Evolutionary conservation across 2,888 invertebrate species (phyloP), one percentile per base, ranked within the genome.

Genomic region (Panzeria rudis): DNA sequence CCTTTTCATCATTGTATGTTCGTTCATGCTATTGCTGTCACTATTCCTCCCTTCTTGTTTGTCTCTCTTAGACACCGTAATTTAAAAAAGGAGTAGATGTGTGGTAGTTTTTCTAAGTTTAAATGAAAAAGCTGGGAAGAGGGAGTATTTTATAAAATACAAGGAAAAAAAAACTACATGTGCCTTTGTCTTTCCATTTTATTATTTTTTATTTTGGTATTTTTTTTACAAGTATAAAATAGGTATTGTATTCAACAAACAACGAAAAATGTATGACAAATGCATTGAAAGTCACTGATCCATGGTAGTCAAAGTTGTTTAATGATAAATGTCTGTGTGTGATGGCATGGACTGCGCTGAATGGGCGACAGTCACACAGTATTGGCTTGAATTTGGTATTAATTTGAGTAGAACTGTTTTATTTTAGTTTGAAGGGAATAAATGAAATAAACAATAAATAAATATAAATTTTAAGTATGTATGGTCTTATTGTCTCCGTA

Each of bases 221-320:
- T 29, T 6, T n/a, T 15, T 29, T 1, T 29, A 50, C 76, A 35
- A 56, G 54, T 47, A 52, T 52, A 41, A 5, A 73, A 50, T 20
- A 17, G 7, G 50, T 61, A 50, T 56, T 32, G 32, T 15, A 56
- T 56, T 15, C 6, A 68, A 59, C 8, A 50, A 50, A 66, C 32
- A 75, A 64, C 66, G 41, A 38, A 56, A 77, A 80, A 61, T 82
- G 38, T 85, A 85, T 85, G 85, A 85, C 85, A 85, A 85, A 85
- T 79, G 71, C 75, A 75, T 81, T 84, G 81, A 79, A 86, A 90
- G 88, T 89, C 89, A 89, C 89, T 90, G 90, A 90, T 90, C 89
- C 90, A 86, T 89, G 83, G 87, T 86, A 88, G 88, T 88, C 89
- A 89, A 88, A 89, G 89, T 61, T 35, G 88, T 87, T 59, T 44